Base-by-base conservation (phyloP, 2,888 invertebrate genomes). In the Carterocephalus palaemon region DNA sequence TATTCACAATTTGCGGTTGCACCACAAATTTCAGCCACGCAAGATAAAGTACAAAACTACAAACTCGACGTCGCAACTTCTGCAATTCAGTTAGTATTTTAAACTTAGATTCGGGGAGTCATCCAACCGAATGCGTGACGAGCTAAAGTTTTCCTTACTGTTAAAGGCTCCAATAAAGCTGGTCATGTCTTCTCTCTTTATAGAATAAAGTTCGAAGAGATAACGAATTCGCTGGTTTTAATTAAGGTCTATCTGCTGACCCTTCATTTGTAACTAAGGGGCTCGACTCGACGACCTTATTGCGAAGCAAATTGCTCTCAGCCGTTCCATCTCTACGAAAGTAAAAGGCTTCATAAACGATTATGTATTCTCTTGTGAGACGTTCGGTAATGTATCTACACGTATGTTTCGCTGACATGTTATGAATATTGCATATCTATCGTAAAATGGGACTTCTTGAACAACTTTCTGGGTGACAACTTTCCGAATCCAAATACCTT, bases 181-280 rank as follows among this genome's bases (percentile, higher is more conserved):
- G 10, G 17, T 19, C 15, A 46, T 20, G 32, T 36, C 9, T 36
- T 8, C 24, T 38, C 34, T 43, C 46, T 48, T 49, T 50, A 47
- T 43, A 46, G 40, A 51, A 39, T 47, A 15, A 51, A 51, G 37
- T 53, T 56, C 19, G 45, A 34, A 17, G 31, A 54, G 51, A 57
- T 75, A 67, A 75, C 71, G 62, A 76, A 75, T 78, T 78, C 64
- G 70, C 64, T 59, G 62, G 68, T 67, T 75, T 83, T 84, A 83
- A 84, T 84, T 84, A 83, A 83, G 74, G 73, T 63, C 64, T 73
- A 69, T 76, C 70, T 72, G 72, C 68, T 77, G 79, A 75, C 76
- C 81, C 76, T 76, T 78, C 81, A 77, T 83, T 82, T 80, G 75
- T 70, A 66, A 73, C 72, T 74, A 82, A 80, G 76, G 74, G 73